Evolutionary conservation across 1,140 invertebrate species (phyloP).

Genomic region (Teleopsis dalmanni): DNA sequence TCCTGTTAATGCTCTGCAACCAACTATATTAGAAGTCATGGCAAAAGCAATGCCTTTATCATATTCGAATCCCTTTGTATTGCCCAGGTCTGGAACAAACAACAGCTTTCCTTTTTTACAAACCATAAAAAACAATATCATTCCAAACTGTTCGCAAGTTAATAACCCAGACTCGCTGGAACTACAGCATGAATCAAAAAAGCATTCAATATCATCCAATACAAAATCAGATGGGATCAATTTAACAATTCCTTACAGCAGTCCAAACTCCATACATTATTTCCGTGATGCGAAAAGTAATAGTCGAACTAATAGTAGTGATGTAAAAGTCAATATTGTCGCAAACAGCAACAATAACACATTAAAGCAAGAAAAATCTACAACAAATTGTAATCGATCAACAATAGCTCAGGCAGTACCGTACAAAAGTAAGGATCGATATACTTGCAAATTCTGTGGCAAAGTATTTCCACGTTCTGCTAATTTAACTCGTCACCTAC

Average conservation of each 20-base stretch:
- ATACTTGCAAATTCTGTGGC: constrained; percentile 97
- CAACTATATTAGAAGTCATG: constrained; percentile 63
- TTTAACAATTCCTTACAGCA: not conserved
- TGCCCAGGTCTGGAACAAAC: constrained; percentile 30
- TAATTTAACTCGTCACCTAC: constrained; percentile 90
- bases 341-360: not conserved
- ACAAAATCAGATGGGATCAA: constrained; percentile 2
- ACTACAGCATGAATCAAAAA: constrained; percentile 18
- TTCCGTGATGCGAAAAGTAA: not conserved
- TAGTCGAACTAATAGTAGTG: not conserved
- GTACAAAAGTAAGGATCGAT: constrained; percentile 72
- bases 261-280: not conserved
- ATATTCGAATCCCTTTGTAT: constrained; percentile 45
- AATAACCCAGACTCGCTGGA: constrained; percentile 11
- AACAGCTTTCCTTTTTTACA: constrained; percentile 46
- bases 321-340: too few relatives aligned
- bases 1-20: constrained; percentile 57
- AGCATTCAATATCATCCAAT: not conserved
- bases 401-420: constrained; percentile 17
- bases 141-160: constrained; percentile 17
- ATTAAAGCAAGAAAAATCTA: constrained; percentile 13
- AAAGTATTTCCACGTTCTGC: constrained; percentile 98
- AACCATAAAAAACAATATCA: too few relatives aligned
- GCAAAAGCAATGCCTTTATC: constrained; percentile 53
- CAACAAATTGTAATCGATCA: constrained; percentile 7